Conservation (phyloP, 2,113 vertebrate genomes). For the Chaetodon trifascialis region DNA sequence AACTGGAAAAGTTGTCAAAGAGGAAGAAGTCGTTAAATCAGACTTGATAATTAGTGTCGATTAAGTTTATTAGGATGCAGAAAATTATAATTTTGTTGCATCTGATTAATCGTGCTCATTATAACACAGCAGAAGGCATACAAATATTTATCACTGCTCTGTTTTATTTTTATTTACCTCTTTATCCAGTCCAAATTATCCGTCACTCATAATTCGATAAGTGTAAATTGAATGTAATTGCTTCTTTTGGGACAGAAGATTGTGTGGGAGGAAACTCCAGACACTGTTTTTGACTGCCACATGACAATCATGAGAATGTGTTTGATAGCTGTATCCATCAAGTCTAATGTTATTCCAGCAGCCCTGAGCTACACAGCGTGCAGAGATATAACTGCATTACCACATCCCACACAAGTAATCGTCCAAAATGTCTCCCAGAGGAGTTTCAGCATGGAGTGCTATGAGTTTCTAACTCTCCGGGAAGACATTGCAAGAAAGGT, state of each 20-base stretch:
- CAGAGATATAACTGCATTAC: constrained; percentile 59
- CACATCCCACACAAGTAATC: constrained; percentile 55
- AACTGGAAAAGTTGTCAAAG: constrained; percentile 26
- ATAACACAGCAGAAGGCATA: constrained; percentile 25
- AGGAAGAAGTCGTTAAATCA: constrained; percentile 30
- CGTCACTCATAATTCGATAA: constrained; percentile 45
- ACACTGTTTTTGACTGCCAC: constrained; percentile 43
- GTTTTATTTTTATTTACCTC: constrained; percentile 50
- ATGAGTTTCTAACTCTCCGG: constrained; percentile 4
- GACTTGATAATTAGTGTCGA: constrained; percentile 17
- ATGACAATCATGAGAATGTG: constrained; percentile 53
- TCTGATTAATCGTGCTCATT: constrained; percentile 44
- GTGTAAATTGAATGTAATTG: constrained; percentile 42
- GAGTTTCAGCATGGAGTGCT: constrained; percentile 35
- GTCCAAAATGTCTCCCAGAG: constrained; percentile 55
- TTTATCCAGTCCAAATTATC: constrained; percentile 30
- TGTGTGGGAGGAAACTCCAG: constrained; percentile 25
- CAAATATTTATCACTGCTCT: constrained; percentile 47
- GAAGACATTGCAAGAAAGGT: constrained; percentile 42
- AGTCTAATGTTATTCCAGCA: constrained; percentile 43
- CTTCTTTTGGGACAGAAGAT: constrained; percentile 37
- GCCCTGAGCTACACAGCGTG: constrained; percentile 28
- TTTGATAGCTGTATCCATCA: constrained; percentile 55
- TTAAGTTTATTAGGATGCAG: constrained; percentile 24
- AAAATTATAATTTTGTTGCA: constrained; percentile 2